phyloP scores from a whole-genome alignment of 2,113 vertebrate genomes.

The Puffinus mauretanicus region DNA sequence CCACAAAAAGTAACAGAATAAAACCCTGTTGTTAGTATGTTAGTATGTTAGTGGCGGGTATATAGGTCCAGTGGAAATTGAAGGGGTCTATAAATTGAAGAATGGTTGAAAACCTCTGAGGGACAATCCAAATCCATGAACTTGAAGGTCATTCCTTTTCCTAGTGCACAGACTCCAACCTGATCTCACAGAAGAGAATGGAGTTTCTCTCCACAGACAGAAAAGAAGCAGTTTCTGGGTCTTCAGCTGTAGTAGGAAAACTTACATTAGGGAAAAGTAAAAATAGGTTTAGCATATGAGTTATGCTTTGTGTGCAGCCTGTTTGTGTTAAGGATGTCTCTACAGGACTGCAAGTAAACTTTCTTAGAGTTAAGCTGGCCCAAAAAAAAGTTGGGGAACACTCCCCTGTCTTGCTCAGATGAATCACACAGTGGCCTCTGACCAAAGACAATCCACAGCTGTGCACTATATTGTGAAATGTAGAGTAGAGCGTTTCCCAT shows the following conservation, averaged over 20 bases:
- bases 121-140: background rate
- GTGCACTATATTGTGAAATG: background rate
- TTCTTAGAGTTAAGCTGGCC: background rate
- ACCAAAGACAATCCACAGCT: background rate
- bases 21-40: background rate
- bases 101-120: background rate
- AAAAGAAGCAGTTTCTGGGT: background rate
- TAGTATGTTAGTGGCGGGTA: background rate
- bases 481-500: background rate
- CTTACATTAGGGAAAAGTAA: background rate
- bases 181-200: background rate
- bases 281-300: background rate
- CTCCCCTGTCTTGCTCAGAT: background rate
- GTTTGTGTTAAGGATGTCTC: background rate
- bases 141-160: background rate
- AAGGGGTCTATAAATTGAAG: background rate
- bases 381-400: background rate
- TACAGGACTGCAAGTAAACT: background rate
- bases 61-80: background rate
- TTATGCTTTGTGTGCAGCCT: background rate
- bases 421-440: background rate
- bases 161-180: background rate
- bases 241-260: background rate
- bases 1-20: background rate
- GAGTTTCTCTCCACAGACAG: background rate